Evolutionary conservation across 2,113 vertebrate genomes (phyloP).

Genomic region (Ia io): DNA sequence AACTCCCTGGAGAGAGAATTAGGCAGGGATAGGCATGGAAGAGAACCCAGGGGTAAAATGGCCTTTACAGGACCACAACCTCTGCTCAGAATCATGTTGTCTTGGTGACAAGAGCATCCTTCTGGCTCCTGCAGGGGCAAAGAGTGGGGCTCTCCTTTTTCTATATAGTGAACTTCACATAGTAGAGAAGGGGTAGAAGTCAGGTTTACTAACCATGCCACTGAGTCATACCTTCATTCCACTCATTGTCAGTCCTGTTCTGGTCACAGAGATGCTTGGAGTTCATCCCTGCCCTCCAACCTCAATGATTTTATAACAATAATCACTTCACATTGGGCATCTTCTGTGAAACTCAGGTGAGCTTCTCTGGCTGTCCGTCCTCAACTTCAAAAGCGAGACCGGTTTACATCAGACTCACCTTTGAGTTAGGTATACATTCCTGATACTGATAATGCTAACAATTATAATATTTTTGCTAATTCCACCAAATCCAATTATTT

Average conservation of each 20-base stretch:
- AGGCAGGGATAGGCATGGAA: not conserved
- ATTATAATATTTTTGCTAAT: not conserved
- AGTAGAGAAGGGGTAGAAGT: not conserved
- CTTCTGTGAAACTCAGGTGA: not conserved
- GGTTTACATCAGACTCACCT: not conserved
- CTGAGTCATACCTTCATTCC: not conserved
- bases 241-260: not conserved
- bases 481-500: constrained; percentile 38
- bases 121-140: not conserved
- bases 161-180: not conserved
- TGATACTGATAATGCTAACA: not conserved
- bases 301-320: not conserved
- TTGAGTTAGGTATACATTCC: not conserved
- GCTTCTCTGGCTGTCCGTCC: not conserved
- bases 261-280: not conserved
- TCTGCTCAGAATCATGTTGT: constrained; percentile 34
- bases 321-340: not conserved
- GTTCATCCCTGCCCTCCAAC: not conserved
- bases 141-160: not conserved
- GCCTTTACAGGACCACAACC: not conserved
- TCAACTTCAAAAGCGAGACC: not conserved
- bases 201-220: not conserved
- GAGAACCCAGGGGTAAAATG: not conserved
- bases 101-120: constrained; percentile 30
- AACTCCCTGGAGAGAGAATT: not conserved